Evolutionary conservation across 2,113 vertebrate genomes (phyloP).

Genomic region (Elephas maximus): DNA sequence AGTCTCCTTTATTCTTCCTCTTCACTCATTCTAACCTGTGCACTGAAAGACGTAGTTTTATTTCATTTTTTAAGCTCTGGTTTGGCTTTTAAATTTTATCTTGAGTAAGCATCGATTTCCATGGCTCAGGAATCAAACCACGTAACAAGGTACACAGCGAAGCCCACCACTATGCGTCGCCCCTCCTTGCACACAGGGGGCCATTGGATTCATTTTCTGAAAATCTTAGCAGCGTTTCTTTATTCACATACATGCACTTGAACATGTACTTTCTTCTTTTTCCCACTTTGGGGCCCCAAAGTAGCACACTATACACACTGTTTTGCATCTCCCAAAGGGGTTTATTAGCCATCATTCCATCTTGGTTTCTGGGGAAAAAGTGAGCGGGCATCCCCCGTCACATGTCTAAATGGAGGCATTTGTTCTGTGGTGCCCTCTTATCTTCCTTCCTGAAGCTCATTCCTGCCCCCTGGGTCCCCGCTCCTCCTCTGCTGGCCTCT

Average conservation of each 20-base stretch:
- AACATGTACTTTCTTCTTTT: neutral
- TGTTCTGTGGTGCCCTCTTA: neutral
- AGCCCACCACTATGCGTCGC: neutral
- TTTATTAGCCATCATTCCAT: neutral
- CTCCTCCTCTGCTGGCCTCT: neutral
- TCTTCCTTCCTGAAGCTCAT: neutral
- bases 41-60: neutral
- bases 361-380: neutral
- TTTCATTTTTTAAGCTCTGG: neutral
- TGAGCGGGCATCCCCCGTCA: neutral
- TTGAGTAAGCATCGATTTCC: neutral
- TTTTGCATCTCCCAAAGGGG: neutral
- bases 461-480: fast-evolving
- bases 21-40: neutral
- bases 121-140: neutral
- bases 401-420: neutral
- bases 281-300: neutral
- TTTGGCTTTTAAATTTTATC: neutral
- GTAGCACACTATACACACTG: neutral
- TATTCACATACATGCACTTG: neutral
- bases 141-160: no score
- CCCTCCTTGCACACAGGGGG: no score
- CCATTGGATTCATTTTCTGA: neutral
- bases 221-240: neutral
- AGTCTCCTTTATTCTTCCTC: neutral